Base-by-base conservation (phyloP, 2,888 invertebrate species). In the Mayetiola destructor region DNA sequence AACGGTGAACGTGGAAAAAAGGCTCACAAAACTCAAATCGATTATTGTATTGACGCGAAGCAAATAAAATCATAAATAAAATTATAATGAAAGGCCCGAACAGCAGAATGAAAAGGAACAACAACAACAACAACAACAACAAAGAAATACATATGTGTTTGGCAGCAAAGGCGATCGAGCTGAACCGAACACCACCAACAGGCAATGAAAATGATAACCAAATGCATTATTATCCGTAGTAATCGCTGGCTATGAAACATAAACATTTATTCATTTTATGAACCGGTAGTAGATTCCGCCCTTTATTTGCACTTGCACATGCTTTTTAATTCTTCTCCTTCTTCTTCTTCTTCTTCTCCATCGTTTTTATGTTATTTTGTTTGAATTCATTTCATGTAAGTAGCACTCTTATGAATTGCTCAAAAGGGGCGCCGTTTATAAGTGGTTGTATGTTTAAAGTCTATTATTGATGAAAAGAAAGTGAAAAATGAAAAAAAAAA, bases 21-120 rank as follows among this genome's bases (percentile, higher is more conserved):
- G 32, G 23, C 21, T 12, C 12, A 10, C 42, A 42, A 23, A 42
- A 42, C 14, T 23, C 5, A 27, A 48, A 48, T 48, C 48, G 48
- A 48, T 48, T 48, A 48, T 48, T 48, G 48, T 48, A 48, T 48
- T 48, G 48, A 48, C 48, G 48, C 48, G 48, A 27, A 48, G 48
- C 27, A 27, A 48, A 48, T 48, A 48, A 27, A 48, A 48, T 48
- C 48, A 48, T 48, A 48, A 48, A 48, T 48, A 48, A 48, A 48
- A 48, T 48, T 48, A 48, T 27, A 48, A 27, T 48, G 48, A 48
- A 48, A 23, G 48, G 23, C n/a, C 21, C 23, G 42, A 42, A 42
- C 9, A n/a, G n/a, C n/a, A 9, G n/a, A 48, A 27, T n/a, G n/a
- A 48, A 48, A 48, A 9, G 29, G 9, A n/a, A 23, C 14, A 32